These are phyloP conservation scores for Choloepus hoffmanni DNA, from an alignment of 2,113 vertebrate species.

Conservation along the genomic window DNA sequence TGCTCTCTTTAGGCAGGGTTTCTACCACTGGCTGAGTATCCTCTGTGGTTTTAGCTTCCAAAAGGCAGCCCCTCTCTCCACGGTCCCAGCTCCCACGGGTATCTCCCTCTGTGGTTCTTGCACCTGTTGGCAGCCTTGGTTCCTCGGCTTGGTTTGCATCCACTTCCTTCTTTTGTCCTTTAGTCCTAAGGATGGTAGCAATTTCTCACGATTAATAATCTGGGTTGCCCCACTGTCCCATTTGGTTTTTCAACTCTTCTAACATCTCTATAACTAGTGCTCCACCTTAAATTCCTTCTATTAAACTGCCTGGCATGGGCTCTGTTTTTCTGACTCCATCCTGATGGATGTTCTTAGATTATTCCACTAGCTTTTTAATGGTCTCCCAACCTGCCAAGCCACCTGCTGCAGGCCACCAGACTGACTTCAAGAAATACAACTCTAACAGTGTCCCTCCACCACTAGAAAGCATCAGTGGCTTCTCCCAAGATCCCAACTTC, in stretches of 20 bases:
- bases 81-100: rapidly evolving
- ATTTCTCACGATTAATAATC: background rate
- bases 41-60: background rate
- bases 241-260: background rate
- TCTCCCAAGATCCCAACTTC: background rate
- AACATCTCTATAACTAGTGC: background rate
- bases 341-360: background rate
- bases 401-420: background rate
- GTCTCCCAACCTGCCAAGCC: conserved; percentile 8
- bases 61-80: background rate
- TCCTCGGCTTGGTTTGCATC: background rate
- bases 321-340: background rate
- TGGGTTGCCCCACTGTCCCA: background rate
- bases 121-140: background rate
- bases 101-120: background rate
- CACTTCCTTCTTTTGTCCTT: background rate
- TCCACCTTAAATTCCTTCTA: background rate
- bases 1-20: no score
- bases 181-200: no score
- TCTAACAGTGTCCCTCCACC: background rate
- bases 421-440: background rate
- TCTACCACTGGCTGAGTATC: background rate
- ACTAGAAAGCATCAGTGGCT: background rate
- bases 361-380: conserved; percentile 41
- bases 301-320: background rate